Conservation (phyloP, 1,140 invertebrate genomes). For the Mesaphorura yosii region DNA sequence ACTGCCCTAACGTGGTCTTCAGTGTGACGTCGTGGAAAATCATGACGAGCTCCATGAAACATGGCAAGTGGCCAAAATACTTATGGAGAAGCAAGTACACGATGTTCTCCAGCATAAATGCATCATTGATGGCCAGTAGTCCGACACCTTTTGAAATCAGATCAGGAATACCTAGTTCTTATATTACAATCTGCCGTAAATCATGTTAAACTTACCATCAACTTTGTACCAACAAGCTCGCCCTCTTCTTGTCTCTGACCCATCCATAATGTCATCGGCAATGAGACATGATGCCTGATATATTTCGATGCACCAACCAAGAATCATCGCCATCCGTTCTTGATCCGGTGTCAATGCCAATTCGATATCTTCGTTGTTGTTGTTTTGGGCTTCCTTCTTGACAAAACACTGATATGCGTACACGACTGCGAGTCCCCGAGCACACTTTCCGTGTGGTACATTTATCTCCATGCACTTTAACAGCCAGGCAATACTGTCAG, state of each 20-base stretch:
- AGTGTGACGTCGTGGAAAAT: conserved; percentile 52
- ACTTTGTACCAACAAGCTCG: conserved; percentile 49
- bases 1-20: conserved; percentile 68
- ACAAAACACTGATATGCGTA: no score
- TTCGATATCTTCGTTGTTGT: no score
- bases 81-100: conserved; percentile 44
- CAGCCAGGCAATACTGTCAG: no score
- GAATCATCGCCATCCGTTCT: no score
- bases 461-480: no score
- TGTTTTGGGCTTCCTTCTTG: no score
- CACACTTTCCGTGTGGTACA: no score
- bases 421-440: no score
- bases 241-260: conserved; percentile 45
- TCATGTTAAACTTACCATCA: conserved; percentile 49
- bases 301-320: no score
- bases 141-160: conserved; percentile 42
- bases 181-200: no score
- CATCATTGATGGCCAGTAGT: conserved; percentile 50
- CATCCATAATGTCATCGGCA: conserved; percentile 55
- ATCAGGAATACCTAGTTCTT: no score
- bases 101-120: conserved; percentile 43
- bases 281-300: conserved; percentile 49
- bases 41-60: conserved; percentile 43
- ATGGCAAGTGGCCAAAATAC: conserved; percentile 41
- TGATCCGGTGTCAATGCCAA: no score